phyloP scores from a whole-genome alignment of 2,113 vertebrate species.

The Eurypyga helias region DNA sequence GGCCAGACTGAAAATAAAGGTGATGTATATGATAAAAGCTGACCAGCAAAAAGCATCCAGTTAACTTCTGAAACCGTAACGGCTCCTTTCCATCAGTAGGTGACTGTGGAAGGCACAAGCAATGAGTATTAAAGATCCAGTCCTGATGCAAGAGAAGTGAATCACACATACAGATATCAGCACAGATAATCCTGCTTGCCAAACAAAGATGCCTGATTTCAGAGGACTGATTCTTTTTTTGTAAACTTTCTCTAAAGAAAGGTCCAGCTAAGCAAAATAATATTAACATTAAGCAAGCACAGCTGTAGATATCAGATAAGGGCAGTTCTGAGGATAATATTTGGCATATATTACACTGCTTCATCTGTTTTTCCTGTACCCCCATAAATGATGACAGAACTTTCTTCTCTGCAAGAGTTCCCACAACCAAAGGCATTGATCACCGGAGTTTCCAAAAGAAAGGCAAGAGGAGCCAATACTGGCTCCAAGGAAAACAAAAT shows the following conservation, averaged over 20 bases:
- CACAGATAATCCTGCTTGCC: neutral
- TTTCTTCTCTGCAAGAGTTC: constrained; percentile 51
- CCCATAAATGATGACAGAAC: constrained; percentile 60
- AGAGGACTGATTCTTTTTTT: neutral
- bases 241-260: neutral
- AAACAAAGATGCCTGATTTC: constrained; percentile 14
- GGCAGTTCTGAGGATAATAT: constrained; percentile 19
- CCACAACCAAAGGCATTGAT: constrained; percentile 66
- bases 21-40: neutral
- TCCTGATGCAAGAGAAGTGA: neutral
- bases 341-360: constrained; percentile 23
- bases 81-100: neutral
- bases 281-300: constrained; percentile 45
- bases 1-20: neutral
- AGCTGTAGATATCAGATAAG: constrained; percentile 70
- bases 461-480: constrained; percentile 21
- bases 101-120: neutral
- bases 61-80: neutral
- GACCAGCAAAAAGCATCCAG: neutral
- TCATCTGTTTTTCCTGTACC: constrained; percentile 61
- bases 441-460: constrained; percentile 50
- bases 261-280: constrained; percentile 55
- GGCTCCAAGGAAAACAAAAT: constrained; percentile 61
- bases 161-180: neutral
- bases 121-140: neutral